phyloP scores from a whole-genome alignment of 2,888 invertebrate genomes.

The Calephelis perditalis region DNA sequence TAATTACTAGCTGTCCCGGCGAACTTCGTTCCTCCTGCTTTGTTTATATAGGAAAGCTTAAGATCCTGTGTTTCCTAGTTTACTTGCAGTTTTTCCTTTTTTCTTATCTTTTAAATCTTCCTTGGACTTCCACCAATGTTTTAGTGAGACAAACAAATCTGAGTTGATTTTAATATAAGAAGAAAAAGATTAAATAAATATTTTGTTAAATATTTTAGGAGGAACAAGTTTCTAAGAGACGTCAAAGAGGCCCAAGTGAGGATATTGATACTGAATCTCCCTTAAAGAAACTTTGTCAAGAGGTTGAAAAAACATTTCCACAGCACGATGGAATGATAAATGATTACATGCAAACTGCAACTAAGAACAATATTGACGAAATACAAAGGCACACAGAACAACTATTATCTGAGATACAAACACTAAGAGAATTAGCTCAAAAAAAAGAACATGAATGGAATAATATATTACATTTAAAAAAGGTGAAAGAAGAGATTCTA shows the following conservation, averaged over 20 bases:
- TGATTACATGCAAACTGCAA: conserved; percentile 81
- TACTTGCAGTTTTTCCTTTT: no score
- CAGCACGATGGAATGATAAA: conserved; percentile 79
- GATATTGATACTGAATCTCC: conserved; percentile 68
- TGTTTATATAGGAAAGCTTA: no score
- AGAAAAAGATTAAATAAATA: neutral
- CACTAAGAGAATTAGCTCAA: conserved; percentile 84
- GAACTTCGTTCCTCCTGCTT: no score
- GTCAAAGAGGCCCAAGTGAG: conserved; percentile 50
- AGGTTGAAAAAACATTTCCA: conserved; percentile 71
- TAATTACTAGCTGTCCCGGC: no score
- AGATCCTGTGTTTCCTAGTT: no score
- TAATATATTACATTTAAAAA: conserved; percentile 87
- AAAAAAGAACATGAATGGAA: conserved; percentile 94
- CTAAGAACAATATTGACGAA: conserved; percentile 79
- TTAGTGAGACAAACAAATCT: neutral
- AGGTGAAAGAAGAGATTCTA: conserved; percentile 90
- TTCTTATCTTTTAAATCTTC: no score
- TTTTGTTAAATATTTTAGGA: conserved; percentile 41
- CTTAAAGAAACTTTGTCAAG: conserved; percentile 67
- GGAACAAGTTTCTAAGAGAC: conserved; percentile 50
- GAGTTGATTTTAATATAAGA: neutral
- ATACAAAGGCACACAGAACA: conserved; percentile 82
- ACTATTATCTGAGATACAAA: conserved; percentile 81
- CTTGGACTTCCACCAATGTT: neutral